Percentiles rank a stretch among this genome's conserved stretches.
Conservation (phyloP, 2,797 vertebrate genomes). For the Catostomus latipinnis region DNA sequence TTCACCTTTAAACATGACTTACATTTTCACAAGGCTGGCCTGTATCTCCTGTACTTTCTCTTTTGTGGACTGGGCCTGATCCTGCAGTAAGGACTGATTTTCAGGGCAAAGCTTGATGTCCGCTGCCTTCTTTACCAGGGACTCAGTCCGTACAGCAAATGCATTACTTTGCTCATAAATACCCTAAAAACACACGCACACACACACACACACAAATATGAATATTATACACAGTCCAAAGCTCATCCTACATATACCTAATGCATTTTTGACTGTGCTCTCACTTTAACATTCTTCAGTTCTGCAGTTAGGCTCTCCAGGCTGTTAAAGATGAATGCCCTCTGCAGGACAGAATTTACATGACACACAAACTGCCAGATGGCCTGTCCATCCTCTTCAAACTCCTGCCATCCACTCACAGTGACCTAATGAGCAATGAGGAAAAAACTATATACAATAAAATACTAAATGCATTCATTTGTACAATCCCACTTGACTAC, state of each 20-base stretch:
- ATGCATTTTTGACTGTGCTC: background rate
- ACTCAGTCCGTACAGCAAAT: slow-evolving; percentile 84
- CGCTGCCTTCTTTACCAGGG: slow-evolving; percentile 86
- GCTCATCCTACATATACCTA: background rate
- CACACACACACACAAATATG: slow-evolving; percentile 38
- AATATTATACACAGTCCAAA: background rate
- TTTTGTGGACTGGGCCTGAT: slow-evolving; percentile 84
- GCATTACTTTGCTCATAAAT: slow-evolving; percentile 81
- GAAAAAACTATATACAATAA: background rate
- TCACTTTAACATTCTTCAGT: slow-evolving; percentile 83
- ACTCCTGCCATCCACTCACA: slow-evolving; percentile 88
- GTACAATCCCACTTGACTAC: too few relatives aligned
- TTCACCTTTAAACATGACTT: slow-evolving; percentile 55
- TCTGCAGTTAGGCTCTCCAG: slow-evolving; percentile 87
- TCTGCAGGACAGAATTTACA: slow-evolving; percentile 84
- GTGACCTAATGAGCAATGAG: slow-evolving; percentile 76
- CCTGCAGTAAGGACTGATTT: slow-evolving; percentile 83
- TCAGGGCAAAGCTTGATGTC: slow-evolving; percentile 90
- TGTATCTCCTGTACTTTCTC: slow-evolving; percentile 86
- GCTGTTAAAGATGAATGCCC: slow-evolving; percentile 88
- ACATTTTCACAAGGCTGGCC: slow-evolving; percentile 89
- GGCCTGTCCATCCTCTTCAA: slow-evolving; percentile 88
- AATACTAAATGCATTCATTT: background rate
- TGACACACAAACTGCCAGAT: slow-evolving; percentile 87
- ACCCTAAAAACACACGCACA: slow-evolving; percentile 74